phyloP scores from a whole-genome alignment of 2,888 invertebrate species.

The Didymodactylos carnosus region DNA sequence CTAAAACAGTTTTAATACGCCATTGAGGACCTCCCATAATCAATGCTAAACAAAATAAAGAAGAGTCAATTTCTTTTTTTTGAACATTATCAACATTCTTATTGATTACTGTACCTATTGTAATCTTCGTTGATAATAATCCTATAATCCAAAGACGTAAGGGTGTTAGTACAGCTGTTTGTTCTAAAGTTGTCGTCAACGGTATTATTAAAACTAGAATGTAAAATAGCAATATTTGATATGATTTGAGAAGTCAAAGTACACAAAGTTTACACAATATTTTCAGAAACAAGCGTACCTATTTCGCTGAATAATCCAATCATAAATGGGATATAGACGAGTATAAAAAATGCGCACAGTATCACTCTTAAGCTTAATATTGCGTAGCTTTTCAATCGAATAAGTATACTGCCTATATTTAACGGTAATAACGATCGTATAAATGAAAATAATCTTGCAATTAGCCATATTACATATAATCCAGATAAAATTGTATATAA shows the following conservation, averaged over 20 bases:
- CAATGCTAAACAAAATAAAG: conserved; percentile 53
- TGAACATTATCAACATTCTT: too few relatives aligned
- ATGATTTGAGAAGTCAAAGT: background rate
- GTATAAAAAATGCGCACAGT: background rate
- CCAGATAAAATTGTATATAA: conserved; percentile 84
- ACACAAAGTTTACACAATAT: too few relatives aligned
- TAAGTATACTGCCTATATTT: background rate
- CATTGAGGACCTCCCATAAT: conserved; percentile 91
- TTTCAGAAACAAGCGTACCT: background rate
- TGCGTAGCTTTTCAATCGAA: background rate
- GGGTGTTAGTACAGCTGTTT: background rate
- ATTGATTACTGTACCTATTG: too few relatives aligned
- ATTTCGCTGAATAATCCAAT: background rate
- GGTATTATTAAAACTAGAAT: background rate
- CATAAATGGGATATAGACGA: background rate
- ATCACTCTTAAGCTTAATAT: background rate
- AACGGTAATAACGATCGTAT: background rate
- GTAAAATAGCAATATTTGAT: too few relatives aligned
- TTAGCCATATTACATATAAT: conserved; percentile 78
- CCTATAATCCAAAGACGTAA: background rate
- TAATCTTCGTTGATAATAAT: background rate
- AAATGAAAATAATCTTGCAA: conserved; percentile 46
- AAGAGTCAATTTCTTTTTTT: background rate
- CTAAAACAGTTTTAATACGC: conserved; percentile 75
- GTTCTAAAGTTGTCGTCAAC: background rate